Percentiles rank a stretch among this genome's conserved stretches.
phyloP scores from a whole-genome alignment of 2,113 vertebrate species.

The Gambusia holbrooki region DNA sequence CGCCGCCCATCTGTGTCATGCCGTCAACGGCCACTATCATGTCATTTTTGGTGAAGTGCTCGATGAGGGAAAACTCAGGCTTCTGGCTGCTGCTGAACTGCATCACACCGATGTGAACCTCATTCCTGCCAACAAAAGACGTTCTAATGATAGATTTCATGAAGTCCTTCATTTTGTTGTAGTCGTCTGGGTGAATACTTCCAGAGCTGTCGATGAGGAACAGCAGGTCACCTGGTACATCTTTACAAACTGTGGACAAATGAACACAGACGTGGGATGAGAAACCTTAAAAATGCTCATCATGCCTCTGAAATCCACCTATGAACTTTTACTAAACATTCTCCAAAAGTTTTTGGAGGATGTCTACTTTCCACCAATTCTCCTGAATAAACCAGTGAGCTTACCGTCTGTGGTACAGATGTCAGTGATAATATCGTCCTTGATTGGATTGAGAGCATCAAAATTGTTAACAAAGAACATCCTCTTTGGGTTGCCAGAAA shows the following conservation, averaged over 20 bases:
- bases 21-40: conserved; percentile 61
- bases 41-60: conserved; percentile 46
- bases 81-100: conserved; percentile 78
- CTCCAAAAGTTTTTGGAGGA: background rate
- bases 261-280: background rate
- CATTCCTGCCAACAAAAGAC: conserved; percentile 65
- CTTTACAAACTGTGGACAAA: conserved; percentile 79
- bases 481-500: conserved; percentile 73
- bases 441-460: conserved; percentile 81
- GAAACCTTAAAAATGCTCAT: background rate
- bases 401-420: conserved; percentile 85
- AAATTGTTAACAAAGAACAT: conserved; percentile 83
- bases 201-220: conserved; percentile 87
- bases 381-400: background rate
- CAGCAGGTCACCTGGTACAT: conserved; percentile 81
- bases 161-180: conserved; percentile 84
- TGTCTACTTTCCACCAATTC: background rate
- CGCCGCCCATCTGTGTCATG: conserved; percentile 74
- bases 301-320: background rate
- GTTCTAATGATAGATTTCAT: conserved; percentile 76
- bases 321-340: background rate
- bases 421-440: conserved; percentile 80
- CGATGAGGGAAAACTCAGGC: conserved; percentile 78
- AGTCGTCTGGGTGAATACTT: conserved; percentile 78
- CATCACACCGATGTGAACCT: conserved; percentile 82